phyloP scores from a whole-genome alignment of 1,140 invertebrate species.

The Forficula auricularia region DNA sequence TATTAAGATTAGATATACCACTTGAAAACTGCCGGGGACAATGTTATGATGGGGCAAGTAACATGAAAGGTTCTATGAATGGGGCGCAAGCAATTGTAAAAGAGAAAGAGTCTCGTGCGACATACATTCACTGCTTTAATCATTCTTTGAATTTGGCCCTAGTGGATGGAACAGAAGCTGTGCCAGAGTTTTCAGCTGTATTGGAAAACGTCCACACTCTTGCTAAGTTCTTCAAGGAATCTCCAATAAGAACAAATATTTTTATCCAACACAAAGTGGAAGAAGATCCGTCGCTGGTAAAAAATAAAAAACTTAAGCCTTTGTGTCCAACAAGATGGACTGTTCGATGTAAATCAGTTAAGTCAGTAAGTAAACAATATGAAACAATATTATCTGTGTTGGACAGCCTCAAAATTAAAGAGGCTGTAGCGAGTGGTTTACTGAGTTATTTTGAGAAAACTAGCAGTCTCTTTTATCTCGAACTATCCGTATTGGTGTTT shows the following conservation, averaged over 20 bases:
- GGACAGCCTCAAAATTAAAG: background rate
- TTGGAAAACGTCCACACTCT: background rate
- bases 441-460: background rate
- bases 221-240: background rate
- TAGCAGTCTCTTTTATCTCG: background rate
- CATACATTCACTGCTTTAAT: background rate
- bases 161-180: background rate
- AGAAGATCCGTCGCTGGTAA: background rate
- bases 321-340: conserved; percentile 1
- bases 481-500: background rate
- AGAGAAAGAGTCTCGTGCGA: background rate
- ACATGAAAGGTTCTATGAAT: conserved; percentile 1
- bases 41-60: background rate
- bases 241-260: background rate
- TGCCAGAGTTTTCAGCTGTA: background rate
- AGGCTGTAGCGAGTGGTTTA: background rate
- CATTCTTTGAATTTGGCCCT: background rate
- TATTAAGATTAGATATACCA: background rate
- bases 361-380: background rate
- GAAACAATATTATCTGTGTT: background rate
- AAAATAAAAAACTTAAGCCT: background rate
- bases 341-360: background rate
- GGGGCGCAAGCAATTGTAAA: background rate
- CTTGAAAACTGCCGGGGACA: background rate
- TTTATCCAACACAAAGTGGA: background rate